Evolutionary conservation across 2,113 vertebrate genomes (phyloP), one percentile per base, ranked within the genome.

Genomic region (Paradoxurus hermaphroditus): DNA sequence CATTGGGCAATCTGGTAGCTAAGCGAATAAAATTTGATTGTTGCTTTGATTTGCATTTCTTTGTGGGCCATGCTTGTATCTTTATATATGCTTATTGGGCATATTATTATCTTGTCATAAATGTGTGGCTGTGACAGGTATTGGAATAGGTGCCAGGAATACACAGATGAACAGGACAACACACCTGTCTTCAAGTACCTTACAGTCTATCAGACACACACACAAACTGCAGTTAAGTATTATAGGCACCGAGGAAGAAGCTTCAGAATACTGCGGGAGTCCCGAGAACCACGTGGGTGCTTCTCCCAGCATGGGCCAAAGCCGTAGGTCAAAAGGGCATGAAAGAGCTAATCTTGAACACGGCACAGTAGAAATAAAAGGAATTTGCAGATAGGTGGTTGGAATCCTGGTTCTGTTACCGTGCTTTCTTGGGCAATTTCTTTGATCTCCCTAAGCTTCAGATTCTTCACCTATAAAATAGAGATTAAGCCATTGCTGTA

Each of bases 41-140:
- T 82, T 82, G 73, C 41, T 96, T 92, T 72, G 77, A 73, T 86
- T 72, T 93, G 44, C 15, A 62, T 93, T 77, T 75, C 49, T 81
- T 53, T 53, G 5, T 56, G 27, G 12, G 85, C 13, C 4, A 51
- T 36, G 41, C 90, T n/a, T 21, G 15, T 65, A 15, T 59, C 16
- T 84, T 87, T 72, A 31, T 15, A 15, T 53, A 18, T 34, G 3
- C 90, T 78, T 87, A 92, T 34, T 62, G 81, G 46, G 15, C 46
- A 53, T 75, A 21, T 23, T 41, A 18, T 84, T n/a, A 41, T 36
- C 44, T 49, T 90, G 44, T 34, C 68, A 29, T 49, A 49, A 62
- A n/a, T 79, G 44, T 70, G 4, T 67, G 2, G 18, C 63, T 68
- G 29, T 41, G 36, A 25, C 21, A 34, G 68, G 7, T 25, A 23